Evolutionary conservation across 2,888 invertebrate genomes (phyloP), one percentile per base, ranked within the genome.

Genomic region (Xanthia togata): DNA sequence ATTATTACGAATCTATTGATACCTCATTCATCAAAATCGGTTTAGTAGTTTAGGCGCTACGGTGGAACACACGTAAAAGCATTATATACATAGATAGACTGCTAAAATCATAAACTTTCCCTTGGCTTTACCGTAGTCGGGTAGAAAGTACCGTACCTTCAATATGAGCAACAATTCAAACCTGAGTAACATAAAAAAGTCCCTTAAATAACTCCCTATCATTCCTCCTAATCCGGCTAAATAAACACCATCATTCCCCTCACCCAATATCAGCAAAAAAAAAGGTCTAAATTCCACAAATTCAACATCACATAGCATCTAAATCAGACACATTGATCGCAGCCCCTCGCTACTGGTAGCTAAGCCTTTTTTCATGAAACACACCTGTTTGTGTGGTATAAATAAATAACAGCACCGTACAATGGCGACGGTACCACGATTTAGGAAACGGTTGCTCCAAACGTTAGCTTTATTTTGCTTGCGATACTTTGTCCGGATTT

Each of bases 301-400:
- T 60, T 41, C 65, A 35, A 72, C n/a, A 67, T 12, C 68, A 63
- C 44, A 57, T 73, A 63, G 68, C 67, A 57, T 78, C 84, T 82
- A 88, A 88, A 73, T 79, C 88, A 79, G 71, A 53, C 31, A 76
- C 84, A 88, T 84, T 87, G 84, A 81, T 73, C 64, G 82, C 63
- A 78, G 38, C 65, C 65, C 65, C 53, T 74, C 65, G 74, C 83
- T 65, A 85, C 88, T 80, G 83, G 87, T 79, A 87, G 83, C 88
- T 89, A 90, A 91, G 89, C 92, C 92, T 91, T 93, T 92, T 93
- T 93, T 91, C 91, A 93, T 93, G 86, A 92, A 89, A 83, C 91
- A 89, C 94, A 93, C 94, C 93, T 95, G 94, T 92, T 91, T 87
- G 90, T 79, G 85, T 89, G 64, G 88, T 79, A 88, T 92, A 90